Conservation (phyloP, 2,113 vertebrate species). For the Alouatta palliata region DNA sequence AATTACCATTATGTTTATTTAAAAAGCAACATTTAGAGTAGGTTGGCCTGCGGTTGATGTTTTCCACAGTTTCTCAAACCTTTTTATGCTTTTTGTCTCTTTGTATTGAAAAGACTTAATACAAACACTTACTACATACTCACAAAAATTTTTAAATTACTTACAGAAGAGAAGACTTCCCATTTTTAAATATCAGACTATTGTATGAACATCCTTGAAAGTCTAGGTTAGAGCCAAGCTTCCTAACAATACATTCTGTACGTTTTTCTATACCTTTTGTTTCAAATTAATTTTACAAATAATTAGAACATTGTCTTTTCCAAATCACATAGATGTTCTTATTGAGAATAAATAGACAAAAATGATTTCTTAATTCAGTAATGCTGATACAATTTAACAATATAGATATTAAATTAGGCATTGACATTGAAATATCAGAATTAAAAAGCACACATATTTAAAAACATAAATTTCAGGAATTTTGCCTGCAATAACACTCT, state of each 20-base stretch:
- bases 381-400: not conserved
- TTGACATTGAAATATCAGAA: not conserved
- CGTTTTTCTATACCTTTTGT: not conserved
- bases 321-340: not conserved
- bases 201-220: not conserved
- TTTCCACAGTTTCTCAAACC: not conserved
- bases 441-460: not conserved
- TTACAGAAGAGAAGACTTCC: not conserved
- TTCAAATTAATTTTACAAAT: not conserved
- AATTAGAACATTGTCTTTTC: not conserved
- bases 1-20: not conserved
- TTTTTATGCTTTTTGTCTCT: not conserved
- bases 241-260: not conserved
- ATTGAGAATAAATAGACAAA: not conserved
- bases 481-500: not conserved
- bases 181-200: not conserved
- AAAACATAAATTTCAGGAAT: not conserved
- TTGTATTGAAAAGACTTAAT: not conserved
- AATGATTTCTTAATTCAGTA: not conserved
- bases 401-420: not conserved
- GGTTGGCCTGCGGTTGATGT: not conserved
- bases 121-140: too few species aligned
- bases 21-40: not conserved
- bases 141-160: too few species aligned
- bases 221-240: not conserved